Conservation (phyloP, 2,888 invertebrate genomes). For the Conistra vaccinii region DNA sequence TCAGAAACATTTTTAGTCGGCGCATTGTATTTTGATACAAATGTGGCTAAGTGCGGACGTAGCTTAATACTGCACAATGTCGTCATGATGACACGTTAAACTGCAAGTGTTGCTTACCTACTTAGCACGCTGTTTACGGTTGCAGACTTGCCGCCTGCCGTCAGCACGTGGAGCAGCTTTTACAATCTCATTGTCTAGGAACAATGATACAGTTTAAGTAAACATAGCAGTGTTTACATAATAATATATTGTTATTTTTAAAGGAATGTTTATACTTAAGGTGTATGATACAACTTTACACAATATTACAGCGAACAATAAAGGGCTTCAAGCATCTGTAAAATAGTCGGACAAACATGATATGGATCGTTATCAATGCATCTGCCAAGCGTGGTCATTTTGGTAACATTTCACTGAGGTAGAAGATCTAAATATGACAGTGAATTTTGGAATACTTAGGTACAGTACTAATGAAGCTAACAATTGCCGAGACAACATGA, state of each 20-base stretch:
- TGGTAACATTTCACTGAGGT: neutral
- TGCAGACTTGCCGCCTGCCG: slow-evolving; percentile 27
- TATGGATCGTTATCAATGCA: neutral
- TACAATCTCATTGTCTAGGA: slow-evolving; percentile 58
- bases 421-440: neutral
- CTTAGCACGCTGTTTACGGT: slow-evolving; percentile 46
- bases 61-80: slow-evolving; percentile 10
- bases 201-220: slow-evolving; percentile 55
- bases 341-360: neutral
- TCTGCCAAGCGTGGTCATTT: neutral
- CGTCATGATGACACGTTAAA: slow-evolving; percentile 18
- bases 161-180: slow-evolving; percentile 58
- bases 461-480: no score
- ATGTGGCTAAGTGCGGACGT: neutral
- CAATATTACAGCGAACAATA: neutral
- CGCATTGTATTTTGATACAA: slow-evolving; percentile 4
- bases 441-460: slow-evolving; percentile 1
- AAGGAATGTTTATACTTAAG: slow-evolving; percentile 6
- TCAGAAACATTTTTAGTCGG: neutral
- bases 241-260: slow-evolving; percentile 49
- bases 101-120: slow-evolving; percentile 36
- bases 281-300: slow-evolving; percentile 5
- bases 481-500: slow-evolving; percentile 3
- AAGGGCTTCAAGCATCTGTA: slow-evolving; percentile 2
- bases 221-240: slow-evolving; percentile 47